Conservation (phyloP, 2,113 vertebrate genomes). For the Sapayoa aenigma region DNA sequence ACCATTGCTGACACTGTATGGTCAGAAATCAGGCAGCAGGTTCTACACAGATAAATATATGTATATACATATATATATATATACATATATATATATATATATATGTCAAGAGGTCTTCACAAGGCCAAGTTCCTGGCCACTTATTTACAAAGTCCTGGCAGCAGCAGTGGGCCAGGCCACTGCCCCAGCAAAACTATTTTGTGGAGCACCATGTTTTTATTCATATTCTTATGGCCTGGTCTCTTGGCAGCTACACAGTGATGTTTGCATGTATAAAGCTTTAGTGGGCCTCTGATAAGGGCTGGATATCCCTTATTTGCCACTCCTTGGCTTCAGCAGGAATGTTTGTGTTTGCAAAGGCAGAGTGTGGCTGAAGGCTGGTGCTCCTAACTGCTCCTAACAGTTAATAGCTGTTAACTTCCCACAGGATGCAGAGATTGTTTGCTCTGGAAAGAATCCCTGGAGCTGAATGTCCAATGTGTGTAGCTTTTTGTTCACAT, state of each 20-base stretch:
- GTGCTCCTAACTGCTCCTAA: background rate
- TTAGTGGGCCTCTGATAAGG: background rate
- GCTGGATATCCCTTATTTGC: background rate
- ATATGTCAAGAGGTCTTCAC: background rate
- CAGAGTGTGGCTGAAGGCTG: background rate
- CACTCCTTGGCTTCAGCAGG: background rate
- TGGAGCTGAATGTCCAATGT: background rate
- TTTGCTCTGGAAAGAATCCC: background rate
- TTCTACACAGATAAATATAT: too few species aligned
- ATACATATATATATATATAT: too few species aligned
- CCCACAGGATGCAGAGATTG: background rate
- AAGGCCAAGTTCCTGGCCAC: too few species aligned
- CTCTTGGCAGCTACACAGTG: background rate
- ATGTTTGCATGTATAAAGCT: background rate
- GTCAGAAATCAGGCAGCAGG: background rate
- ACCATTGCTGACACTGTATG: background rate
- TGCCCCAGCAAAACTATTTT: background rate
- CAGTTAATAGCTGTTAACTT: too few species aligned
- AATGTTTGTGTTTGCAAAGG: background rate
- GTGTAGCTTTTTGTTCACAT: background rate
- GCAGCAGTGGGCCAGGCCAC: background rate
- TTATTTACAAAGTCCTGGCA: background rate
- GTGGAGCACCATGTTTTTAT: background rate
- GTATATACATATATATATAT: too few species aligned
- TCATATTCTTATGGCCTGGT: background rate